These are phyloP conservation scores for Drosophila kanapiae DNA, from an alignment of 1,140 invertebrate species.

Conservation along the genomic window DNA sequence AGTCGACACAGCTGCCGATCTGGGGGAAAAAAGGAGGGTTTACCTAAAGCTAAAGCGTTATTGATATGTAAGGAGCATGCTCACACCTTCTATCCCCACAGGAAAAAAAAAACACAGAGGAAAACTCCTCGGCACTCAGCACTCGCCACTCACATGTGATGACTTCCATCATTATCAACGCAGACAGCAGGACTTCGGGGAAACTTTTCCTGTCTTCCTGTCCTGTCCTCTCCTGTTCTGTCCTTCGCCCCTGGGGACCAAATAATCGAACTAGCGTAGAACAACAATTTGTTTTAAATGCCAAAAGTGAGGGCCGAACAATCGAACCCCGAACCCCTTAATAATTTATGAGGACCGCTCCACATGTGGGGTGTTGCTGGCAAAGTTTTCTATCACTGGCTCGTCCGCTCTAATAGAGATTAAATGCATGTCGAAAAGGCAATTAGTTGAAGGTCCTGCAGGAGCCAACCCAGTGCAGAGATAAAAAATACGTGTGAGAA, in stretches of 20 bases:
- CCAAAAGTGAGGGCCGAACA: slow-evolving; percentile 56
- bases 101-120: background rate
- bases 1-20: slow-evolving; percentile 74
- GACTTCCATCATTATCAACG: slow-evolving; percentile 75
- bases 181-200: slow-evolving; percentile 29
- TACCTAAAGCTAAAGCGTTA: slow-evolving; percentile 75
- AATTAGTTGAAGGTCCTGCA: slow-evolving; percentile 75
- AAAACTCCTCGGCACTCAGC: slow-evolving; percentile 32
- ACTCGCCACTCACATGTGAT: slow-evolving; percentile 60
- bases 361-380: slow-evolving; percentile 57
- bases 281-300: slow-evolving; percentile 83
- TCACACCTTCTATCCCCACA: slow-evolving; percentile 65
- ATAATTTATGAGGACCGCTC: slow-evolving; percentile 74
- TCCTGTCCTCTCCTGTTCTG: slow-evolving; percentile 2
- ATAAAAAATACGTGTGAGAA: background rate
- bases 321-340: slow-evolving; percentile 64
- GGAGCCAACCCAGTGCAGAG: slow-evolving; percentile 16
- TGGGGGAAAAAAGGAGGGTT: background rate
- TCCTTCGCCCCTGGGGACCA: slow-evolving; percentile 40
- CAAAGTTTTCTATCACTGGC: slow-evolving; percentile 70
- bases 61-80: slow-evolving; percentile 77
- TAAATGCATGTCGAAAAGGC: slow-evolving; percentile 85
- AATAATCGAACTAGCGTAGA: slow-evolving; percentile 79
- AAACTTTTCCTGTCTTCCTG: slow-evolving; percentile 50
- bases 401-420: slow-evolving; percentile 80